phyloP scores from a whole-genome alignment of 2,113 vertebrate species.

The Tringa solitaria region DNA sequence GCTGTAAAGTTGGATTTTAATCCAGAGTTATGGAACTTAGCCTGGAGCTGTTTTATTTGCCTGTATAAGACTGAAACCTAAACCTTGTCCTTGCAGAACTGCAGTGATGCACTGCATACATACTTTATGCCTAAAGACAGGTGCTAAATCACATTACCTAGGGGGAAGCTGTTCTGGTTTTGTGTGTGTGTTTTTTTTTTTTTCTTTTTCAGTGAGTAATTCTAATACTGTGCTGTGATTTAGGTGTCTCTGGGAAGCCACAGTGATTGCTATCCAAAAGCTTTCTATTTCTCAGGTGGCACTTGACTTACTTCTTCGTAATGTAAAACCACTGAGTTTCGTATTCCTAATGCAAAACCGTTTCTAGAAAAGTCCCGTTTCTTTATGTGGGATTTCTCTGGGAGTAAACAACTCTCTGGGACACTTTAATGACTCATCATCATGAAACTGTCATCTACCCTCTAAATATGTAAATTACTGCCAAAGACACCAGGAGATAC shows the following conservation, averaged over 20 bases:
- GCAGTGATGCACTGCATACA: accelerated
- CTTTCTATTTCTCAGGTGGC: not conserved
- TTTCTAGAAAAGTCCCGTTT: not conserved
- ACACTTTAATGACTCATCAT: not conserved
- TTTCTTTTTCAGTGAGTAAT: not conserved
- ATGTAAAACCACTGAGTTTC: not conserved
- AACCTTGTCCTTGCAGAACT: not conserved
- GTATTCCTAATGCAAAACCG: not conserved
- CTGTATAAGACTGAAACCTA: not conserved
- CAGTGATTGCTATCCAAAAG: not conserved
- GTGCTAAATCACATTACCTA: not conserved
- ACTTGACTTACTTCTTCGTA: not conserved
- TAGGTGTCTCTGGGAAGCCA: not conserved
- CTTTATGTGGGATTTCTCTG: not conserved
- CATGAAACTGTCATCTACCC: not conserved
- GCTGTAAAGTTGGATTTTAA: not conserved
- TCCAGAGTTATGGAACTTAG: accelerated
- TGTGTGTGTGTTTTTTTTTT: no score
- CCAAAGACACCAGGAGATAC: not conserved
- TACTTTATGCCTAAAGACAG: not conserved
- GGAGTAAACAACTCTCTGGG: not conserved
- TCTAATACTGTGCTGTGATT: not conserved
- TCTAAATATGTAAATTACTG: not conserved
- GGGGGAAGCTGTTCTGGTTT: not conserved
- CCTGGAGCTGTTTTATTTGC: not conserved